Evolutionary conservation across 2,888 invertebrate species (phyloP), one percentile per base, ranked within the genome.

Genomic region (Caenorhabditis parvicauda): DNA sequence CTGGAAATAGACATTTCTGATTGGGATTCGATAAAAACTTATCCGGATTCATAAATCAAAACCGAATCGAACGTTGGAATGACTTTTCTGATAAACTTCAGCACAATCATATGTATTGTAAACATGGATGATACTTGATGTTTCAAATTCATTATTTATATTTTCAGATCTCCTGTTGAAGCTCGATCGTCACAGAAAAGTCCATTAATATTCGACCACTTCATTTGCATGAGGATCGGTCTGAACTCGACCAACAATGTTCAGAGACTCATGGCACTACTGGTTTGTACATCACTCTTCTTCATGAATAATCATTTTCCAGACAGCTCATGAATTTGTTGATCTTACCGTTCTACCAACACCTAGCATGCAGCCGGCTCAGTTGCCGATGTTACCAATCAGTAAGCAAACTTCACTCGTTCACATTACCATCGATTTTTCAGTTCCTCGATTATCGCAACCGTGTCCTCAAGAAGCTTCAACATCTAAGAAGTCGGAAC

Each of bases 161-260:
- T n/a, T n/a, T n/a, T n/a, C n/a, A n/a, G n/a, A n/a, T n/a, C n/a
- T n/a, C n/a, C n/a, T n/a, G n/a, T n/a, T n/a, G n/a, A n/a, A n/a
- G n/a, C n/a, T n/a, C 51, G 38, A 1, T 25, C 24, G 24, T 12
- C 17, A 28, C 61, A 57, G 29, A 53, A 56, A 6, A 57, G 61
- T 9, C 67, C 67, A 12, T 29, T 67, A 6, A 62, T 67, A 1
- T 67, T 67, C 37, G 67, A 67, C 35, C 67, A 67, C 41, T 67
- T 67, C 47, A 67, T 67, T 54, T 67, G 67, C 37, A 67, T 67
- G 67, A 48, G 67, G 3, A 67, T 67, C 28, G 67, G 67, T 1
- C 43, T 67, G 14, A 67, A 67, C 55, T 67, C 67, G 3, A 29
- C 53, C 17, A 67, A 67, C 41, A 67, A 67, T 59, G 67, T 67